phyloP scores from a whole-genome alignment of 2,113 vertebrate species.

The Hymenochirus boettgeri region DNA sequence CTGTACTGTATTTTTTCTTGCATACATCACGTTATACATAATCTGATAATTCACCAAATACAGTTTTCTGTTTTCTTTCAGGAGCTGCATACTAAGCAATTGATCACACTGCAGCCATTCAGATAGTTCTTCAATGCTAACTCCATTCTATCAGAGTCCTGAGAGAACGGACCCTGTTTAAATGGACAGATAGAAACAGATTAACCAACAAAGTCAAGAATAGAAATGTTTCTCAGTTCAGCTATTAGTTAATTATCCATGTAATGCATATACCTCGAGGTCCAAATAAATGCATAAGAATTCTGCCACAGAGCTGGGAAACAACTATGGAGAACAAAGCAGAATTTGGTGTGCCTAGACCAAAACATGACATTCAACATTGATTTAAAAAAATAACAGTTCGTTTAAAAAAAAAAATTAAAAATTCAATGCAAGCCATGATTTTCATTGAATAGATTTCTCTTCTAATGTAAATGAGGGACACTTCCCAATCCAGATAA shows the following conservation, averaged over 20 bases:
- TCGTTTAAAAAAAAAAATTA: conserved; percentile 2
- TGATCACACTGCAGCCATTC: conserved; percentile 20
- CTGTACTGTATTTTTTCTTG: conserved; percentile 25
- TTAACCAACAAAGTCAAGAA: conserved; percentile 13
- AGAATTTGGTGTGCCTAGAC: conserved; percentile 21
- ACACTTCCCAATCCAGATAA: background rate
- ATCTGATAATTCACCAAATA: conserved; percentile 9
- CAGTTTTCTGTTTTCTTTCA: too few relatives aligned
- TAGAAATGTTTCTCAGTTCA: background rate
- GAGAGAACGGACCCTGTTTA: conserved; percentile 12
- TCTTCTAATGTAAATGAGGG: background rate
- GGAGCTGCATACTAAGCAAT: conserved; percentile 10
- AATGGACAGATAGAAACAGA: conserved; percentile 13
- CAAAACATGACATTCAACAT: conserved; percentile 27
- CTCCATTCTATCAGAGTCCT: too few relatives aligned
- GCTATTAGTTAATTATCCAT: background rate
- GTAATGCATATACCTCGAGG: conserved; percentile 9
- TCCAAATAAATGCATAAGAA: conserved; percentile 24
- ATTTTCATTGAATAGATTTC: background rate
- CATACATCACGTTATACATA: conserved; percentile 25
- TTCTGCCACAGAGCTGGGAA: conserved; percentile 2
- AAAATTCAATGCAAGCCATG: background rate
- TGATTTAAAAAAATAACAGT: conserved; percentile 7
- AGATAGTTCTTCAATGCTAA: background rate
- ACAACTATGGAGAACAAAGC: conserved; percentile 8